Conservation (phyloP, 2,797 vertebrate species). For the Coendou prehensilis region DNA sequence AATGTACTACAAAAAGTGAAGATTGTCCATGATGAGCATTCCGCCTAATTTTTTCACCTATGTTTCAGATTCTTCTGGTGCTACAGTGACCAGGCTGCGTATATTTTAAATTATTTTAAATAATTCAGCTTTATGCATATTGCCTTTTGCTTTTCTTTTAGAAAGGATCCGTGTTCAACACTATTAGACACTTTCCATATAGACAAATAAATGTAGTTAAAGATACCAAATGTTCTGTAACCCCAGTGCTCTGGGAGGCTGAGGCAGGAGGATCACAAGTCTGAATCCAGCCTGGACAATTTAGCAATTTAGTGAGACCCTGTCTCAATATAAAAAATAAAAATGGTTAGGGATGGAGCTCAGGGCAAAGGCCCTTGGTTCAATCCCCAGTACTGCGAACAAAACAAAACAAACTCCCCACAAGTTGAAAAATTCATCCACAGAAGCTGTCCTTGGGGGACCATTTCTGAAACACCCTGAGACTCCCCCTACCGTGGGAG, state of each 20-base stretch:
- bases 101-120: neutral
- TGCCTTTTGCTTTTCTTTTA: neutral
- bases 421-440: neutral
- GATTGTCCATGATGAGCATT: fast-evolving
- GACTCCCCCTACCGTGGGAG: fast-evolving
- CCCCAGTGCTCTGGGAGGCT: neutral
- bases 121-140: neutral
- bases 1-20: neutral
- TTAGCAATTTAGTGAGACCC: neutral
- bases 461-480: neutral
- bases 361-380: neutral
- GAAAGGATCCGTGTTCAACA: neutral
- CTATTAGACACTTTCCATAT: neutral
- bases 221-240: neutral
- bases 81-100: fast-evolving
- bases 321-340: neutral
- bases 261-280: neutral
- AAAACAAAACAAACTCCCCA: neutral
- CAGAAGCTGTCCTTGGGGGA: neutral
- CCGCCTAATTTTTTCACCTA: neutral
- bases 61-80: neutral
- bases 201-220: neutral
- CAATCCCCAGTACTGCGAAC: neutral
- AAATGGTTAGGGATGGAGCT: neutral
- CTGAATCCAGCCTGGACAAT: neutral